Conservation (phyloP, 2,797 vertebrate species). For the Nyctibius grandis region DNA sequence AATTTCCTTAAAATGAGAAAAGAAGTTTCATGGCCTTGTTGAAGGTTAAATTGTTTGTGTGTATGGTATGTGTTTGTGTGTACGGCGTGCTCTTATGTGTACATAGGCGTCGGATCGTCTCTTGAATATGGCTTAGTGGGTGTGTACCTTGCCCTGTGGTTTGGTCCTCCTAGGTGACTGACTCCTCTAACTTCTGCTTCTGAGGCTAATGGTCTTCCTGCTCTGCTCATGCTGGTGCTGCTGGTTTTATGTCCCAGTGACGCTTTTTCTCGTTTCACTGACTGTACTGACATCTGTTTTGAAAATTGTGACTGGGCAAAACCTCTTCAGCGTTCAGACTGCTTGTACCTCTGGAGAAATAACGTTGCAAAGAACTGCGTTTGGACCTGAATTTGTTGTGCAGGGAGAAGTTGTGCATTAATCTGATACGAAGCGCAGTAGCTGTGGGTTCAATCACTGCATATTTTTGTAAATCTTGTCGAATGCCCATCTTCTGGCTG, state of each 20-base stretch:
- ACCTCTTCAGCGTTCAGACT: background rate
- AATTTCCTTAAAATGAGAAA: background rate
- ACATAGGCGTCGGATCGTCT: background rate
- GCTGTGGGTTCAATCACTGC: background rate
- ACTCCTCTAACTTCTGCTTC: background rate
- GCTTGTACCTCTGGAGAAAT: background rate
- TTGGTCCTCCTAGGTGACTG: background rate
- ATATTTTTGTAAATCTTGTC: background rate
- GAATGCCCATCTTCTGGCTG: background rate
- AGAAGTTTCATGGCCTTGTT: background rate
- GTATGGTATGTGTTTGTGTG: background rate
- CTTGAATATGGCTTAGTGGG: background rate
- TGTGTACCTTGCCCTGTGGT: background rate
- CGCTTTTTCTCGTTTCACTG: background rate
- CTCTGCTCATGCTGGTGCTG: accelerated
- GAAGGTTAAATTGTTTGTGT: background rate
- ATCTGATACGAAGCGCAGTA: background rate
- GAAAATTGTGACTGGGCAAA: background rate
- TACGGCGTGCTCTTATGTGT: accelerated
- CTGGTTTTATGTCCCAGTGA: background rate
- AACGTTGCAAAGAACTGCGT: background rate
- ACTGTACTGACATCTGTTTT: background rate
- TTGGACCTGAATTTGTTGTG: background rate
- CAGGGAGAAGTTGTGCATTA: background rate
- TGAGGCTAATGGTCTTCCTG: background rate